Evolutionary conservation across 2,797 vertebrate genomes (phyloP).

Genomic region (Naso thynnoides): DNA sequence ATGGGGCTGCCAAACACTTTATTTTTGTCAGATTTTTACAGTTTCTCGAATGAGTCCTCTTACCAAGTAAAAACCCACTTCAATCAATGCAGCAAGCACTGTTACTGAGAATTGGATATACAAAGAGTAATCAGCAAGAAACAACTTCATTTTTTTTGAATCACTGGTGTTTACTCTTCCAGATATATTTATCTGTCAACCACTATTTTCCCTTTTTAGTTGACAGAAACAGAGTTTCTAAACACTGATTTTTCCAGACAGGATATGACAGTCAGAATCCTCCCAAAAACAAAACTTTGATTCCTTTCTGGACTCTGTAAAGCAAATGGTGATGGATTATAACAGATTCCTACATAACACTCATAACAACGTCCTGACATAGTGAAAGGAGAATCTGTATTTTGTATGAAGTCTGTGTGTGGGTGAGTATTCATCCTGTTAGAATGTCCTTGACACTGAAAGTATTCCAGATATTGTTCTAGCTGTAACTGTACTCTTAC

Average conservation of each 20-base stretch:
- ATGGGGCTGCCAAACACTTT: conserved; percentile 17
- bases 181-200: conserved; percentile 11
- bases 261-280: background rate
- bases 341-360: conserved; percentile 7
- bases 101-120: conserved; percentile 36
- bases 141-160: conserved; percentile 30
- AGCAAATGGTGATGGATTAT: background rate
- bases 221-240: conserved; percentile 10
- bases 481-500: background rate
- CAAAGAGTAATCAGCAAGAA: conserved; percentile 44
- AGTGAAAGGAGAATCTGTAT: background rate
- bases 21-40: conserved; percentile 29
- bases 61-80: conserved; percentile 30
- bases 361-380: background rate
- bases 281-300: background rate
- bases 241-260: conserved; percentile 20
- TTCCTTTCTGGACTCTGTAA: background rate
- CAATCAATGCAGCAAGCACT: conserved; percentile 18
- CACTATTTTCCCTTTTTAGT: conserved; percentile 6
- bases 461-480: background rate
- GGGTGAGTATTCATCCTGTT: conserved; percentile 1
- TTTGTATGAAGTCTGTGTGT: conserved; percentile 13
- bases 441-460: conserved; percentile 27
- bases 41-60: conserved; percentile 39
- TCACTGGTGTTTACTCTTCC: conserved; percentile 16